These are phyloP conservation scores for Athene noctua DNA, from an alignment of 2,113 vertebrate genomes.

Conservation along the genomic window DNA sequence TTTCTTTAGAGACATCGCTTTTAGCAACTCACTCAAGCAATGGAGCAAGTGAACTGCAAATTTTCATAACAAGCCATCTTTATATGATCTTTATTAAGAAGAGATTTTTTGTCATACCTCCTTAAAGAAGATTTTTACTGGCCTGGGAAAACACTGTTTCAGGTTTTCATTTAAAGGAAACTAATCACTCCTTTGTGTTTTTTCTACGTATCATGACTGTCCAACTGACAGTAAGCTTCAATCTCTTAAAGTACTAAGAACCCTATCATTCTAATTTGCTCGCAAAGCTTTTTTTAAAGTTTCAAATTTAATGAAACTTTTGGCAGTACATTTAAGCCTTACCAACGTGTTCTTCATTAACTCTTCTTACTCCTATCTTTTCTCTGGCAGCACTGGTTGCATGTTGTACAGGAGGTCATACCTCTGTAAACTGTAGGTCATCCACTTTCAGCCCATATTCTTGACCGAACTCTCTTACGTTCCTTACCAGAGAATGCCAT, in stretches of 20 bases:
- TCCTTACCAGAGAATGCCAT: background rate
- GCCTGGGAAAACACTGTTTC: background rate
- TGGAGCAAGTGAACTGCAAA: background rate
- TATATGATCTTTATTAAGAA: background rate
- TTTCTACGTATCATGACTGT: background rate
- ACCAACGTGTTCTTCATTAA: background rate
- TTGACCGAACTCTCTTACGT: background rate
- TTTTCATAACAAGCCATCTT: background rate
- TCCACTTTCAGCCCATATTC: background rate
- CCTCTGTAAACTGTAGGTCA: background rate
- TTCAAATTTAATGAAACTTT: background rate
- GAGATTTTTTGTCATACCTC: background rate
- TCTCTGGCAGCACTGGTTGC: background rate
- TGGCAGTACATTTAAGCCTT: background rate
- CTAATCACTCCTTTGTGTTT: background rate
- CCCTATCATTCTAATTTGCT: background rate
- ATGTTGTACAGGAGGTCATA: background rate
- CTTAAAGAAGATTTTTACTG: background rate
- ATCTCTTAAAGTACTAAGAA: background rate
- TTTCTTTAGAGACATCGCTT: background rate
- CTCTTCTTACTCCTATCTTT: background rate
- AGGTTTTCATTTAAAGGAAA: background rate
- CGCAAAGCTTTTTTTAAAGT: background rate
- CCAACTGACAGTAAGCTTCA: background rate
- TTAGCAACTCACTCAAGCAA: background rate